These are phyloP conservation scores for Anodontia alba DNA, from an alignment of 2,888 invertebrate genomes.

Conservation along the genomic window DNA sequence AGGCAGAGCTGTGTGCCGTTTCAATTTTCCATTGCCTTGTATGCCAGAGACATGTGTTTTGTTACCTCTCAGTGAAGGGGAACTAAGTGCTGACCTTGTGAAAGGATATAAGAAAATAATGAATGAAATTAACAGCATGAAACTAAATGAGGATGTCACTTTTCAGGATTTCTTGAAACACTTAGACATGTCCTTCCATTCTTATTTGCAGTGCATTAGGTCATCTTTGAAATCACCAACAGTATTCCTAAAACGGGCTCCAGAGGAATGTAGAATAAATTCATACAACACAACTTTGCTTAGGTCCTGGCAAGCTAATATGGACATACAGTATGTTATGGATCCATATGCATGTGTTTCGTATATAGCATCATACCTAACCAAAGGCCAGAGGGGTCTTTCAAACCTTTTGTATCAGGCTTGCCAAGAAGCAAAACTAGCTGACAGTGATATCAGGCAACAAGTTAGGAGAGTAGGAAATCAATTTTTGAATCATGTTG, in stretches of 20 bases:
- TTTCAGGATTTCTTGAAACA: slow-evolving; percentile 10
- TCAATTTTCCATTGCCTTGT: slow-evolving; percentile 48
- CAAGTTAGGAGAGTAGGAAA: slow-evolving; percentile 53
- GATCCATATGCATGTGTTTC: slow-evolving; percentile 60
- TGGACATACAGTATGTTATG: slow-evolving; percentile 47
- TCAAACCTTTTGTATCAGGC: slow-evolving; percentile 42
- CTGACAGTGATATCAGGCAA: slow-evolving; percentile 43
- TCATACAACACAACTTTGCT: slow-evolving; percentile 33
- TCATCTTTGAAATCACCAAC: slow-evolving; percentile 1
- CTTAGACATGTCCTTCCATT: neutral
- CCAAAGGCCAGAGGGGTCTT: slow-evolving; percentile 53
- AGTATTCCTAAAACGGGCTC: slow-evolving; percentile 24
- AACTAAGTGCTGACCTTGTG: neutral
- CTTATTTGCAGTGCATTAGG: neutral
- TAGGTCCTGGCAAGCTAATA: slow-evolving; percentile 45
- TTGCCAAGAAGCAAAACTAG: slow-evolving; percentile 37
- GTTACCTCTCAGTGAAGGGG: slow-evolving; percentile 29
- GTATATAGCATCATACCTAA: slow-evolving; percentile 66
- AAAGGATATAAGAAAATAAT: neutral
- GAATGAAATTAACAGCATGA: slow-evolving; percentile 13
- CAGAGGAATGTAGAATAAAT: slow-evolving; percentile 31
- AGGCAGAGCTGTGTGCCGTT: slow-evolving; percentile 30
- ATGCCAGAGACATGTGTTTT: slow-evolving; percentile 37
- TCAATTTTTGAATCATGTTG: slow-evolving; percentile 58
- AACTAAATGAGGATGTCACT: neutral